Evolutionary conservation across 2,888 invertebrate genomes (phyloP).

Genomic region (Cataglyphis cursor): DNA sequence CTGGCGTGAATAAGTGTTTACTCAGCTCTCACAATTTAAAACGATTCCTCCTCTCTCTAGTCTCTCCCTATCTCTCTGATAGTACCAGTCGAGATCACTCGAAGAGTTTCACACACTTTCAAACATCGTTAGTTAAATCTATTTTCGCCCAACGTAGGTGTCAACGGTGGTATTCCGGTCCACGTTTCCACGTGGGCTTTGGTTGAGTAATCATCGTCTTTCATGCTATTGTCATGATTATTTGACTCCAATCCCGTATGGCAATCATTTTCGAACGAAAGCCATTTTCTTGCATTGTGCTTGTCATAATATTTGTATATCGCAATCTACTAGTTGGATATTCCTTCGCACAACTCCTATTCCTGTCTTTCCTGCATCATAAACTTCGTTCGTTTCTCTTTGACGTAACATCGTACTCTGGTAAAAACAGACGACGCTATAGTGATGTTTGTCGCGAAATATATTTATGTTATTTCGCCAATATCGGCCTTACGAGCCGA

Average conservation of each 20-base stretch:
- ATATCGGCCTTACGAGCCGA: constrained; percentile 10
- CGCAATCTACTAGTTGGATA: constrained; percentile 33
- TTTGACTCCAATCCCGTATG: constrained; percentile 23
- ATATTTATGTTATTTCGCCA: constrained; percentile 25
- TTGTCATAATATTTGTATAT: constrained; percentile 49
- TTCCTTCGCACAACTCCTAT: constrained; percentile 36
- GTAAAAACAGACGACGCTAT: constrained; percentile 10
- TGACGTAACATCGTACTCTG: constrained; percentile 16
- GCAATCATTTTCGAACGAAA: constrained; percentile 45
- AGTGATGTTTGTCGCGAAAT: constrained; percentile 19
- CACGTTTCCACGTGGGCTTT: constrained; percentile 41
- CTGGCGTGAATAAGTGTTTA: constrained; percentile 12
- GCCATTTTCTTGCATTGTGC: constrained; percentile 37
- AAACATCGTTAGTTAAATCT: constrained; percentile 48
- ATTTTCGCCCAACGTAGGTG: constrained; percentile 49
- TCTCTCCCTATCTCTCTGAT: constrained; percentile 9
- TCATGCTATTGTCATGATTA: constrained; percentile 54
- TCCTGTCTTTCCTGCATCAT: constrained; percentile 2
- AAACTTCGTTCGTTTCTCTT: constrained; percentile 35
- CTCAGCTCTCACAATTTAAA: constrained; percentile 19
- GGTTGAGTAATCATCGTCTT: constrained; percentile 51
- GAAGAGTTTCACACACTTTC: constrained; percentile 28
- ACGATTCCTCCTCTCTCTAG: constrained; percentile 24
- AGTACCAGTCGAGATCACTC: constrained; percentile 41
- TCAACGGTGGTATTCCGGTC: constrained; percentile 29